Conservation (phyloP, 2,888 invertebrate species). For the Megastigmus dorsalis region DNA sequence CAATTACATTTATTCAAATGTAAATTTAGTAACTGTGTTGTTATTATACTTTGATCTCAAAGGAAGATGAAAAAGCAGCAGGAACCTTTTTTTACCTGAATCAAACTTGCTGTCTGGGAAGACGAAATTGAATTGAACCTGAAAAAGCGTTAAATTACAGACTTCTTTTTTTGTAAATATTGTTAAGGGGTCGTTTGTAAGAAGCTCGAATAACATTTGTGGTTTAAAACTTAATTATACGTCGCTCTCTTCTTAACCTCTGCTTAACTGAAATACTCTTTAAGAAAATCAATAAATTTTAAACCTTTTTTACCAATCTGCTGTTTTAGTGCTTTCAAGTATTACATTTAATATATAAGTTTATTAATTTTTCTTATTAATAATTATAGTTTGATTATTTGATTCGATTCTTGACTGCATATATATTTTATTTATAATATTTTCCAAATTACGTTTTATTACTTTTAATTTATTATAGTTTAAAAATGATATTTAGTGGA, state of each 20-base stretch:
- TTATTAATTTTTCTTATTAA: neutral
- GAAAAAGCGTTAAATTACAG: constrained; percentile 70
- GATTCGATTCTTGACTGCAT: too few relatives aligned
- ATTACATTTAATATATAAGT: neutral
- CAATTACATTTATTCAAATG: too few relatives aligned
- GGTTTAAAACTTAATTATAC: constrained; percentile 18
- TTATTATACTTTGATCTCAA: constrained; percentile 65
- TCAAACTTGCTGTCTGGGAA: constrained; percentile 72
- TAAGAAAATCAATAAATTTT: neutral
- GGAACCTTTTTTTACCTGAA: constrained; percentile 69
- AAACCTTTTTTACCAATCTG: neutral
- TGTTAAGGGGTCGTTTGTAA: neutral
- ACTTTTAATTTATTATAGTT: too few relatives aligned
- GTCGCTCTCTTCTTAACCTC: neutral
- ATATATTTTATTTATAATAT: too few relatives aligned
- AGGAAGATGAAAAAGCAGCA: constrained; percentile 61
- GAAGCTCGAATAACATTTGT: constrained; percentile 13
- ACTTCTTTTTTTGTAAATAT: constrained; percentile 48
- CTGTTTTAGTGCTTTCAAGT: neutral
- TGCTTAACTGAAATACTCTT: neutral
- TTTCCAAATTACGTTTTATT: too few relatives aligned
- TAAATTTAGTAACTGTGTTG: too few relatives aligned
- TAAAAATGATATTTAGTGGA: too few relatives aligned
- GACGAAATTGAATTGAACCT: constrained; percentile 73
- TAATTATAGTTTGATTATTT: too few relatives aligned